These are phyloP conservation scores for Mobula birostris DNA, from an alignment of 2,113 vertebrate genomes.

Conservation along the genomic window DNA sequence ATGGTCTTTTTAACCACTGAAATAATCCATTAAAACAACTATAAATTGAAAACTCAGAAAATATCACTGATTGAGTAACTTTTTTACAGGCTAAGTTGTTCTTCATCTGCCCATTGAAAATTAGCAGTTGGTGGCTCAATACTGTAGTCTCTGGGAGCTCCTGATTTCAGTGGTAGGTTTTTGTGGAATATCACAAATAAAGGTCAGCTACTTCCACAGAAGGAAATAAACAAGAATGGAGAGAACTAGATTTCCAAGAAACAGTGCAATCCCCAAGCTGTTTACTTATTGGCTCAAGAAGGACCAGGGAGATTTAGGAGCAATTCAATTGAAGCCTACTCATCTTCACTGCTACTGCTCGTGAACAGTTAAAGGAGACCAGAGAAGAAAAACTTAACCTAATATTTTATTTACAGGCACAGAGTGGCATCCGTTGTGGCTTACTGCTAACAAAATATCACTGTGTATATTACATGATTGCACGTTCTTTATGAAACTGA, in stretches of 20 bases:
- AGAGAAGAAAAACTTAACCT: background rate
- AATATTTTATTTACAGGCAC: background rate
- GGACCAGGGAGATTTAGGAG: background rate
- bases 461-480: background rate
- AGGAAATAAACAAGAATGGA: background rate
- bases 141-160: background rate
- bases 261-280: background rate
- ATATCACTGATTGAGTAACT: background rate
- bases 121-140: background rate
- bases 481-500: background rate
- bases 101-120: background rate
- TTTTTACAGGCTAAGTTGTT: background rate
- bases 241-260: background rate
- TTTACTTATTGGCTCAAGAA: background rate
- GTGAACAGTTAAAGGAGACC: background rate
- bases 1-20: background rate
- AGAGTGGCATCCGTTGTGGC: background rate
- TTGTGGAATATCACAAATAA: background rate
- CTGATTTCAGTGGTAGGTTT: background rate
- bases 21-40: background rate
- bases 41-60: background rate
- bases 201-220: background rate
- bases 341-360: background rate
- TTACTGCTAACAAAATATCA: background rate
- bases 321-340: background rate